Evolutionary conservation across 2,888 invertebrate species (phyloP), one percentile per base, ranked within the genome.

Genomic region (Podabrus alpinus): DNA sequence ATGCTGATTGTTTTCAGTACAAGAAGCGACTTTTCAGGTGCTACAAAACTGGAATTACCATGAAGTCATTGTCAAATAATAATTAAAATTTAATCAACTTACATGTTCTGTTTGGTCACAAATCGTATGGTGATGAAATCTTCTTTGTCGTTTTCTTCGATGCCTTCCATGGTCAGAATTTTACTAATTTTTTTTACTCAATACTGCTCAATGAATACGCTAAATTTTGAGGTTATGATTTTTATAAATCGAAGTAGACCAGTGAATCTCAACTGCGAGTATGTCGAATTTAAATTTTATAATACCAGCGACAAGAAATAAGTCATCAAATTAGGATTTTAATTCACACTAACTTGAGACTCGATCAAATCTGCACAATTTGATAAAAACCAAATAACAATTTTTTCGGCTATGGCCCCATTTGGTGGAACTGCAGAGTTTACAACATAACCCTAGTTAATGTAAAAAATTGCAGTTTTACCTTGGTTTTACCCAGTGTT

Each of bases 21-120:
- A n/a, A 96, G 94, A 83, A 94, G 93, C 0, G 96, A 95, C 79
- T 91, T 92, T 86, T 96, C 95, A 4, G 97, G 93, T 66, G 97
- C 93, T 9, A 97, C 95, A 90, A 93, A 96, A 81, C 97, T 97
- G 85, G 79, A 88, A 87, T 79, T 79, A 73, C 71, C n/a, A 45
- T 45, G n/a, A 45, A 45, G 45, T 45, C 7, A 45, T 45, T 15
- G 29, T 15, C 9, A 59, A 17, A 72, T 21, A 67, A 13, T 3
- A 64, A 61, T 64, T 64, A 64, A 68, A 66, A 24, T 69, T 7
- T 1, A 25, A 15, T 59, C 76, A 21, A 90, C 93, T 91, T 88
- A 95, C 95, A 92, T 91, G 85, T 92, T 90, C 85, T 95, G 95
- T 88, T 94, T 95, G 13, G 95, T 95, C 77, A 92, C 87, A 81